Evolutionary conservation across 2,113 vertebrate species (phyloP).

Genomic region (Garra rufa): DNA sequence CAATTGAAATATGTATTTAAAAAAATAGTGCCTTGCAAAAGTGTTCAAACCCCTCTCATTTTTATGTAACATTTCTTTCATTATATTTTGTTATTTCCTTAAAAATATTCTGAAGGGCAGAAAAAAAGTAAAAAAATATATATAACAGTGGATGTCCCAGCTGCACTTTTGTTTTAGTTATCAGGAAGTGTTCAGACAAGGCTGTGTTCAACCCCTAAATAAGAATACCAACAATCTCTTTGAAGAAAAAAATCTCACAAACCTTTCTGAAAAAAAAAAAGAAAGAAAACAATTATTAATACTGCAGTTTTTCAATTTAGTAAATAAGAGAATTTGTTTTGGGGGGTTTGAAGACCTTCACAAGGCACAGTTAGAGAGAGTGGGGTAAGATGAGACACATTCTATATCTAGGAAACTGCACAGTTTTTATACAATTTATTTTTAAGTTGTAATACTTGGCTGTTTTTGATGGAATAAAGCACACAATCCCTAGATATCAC

Average conservation of each 20-base stretch:
- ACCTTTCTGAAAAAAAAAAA: neutral
- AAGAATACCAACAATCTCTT: neutral
- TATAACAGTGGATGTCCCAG: neutral
- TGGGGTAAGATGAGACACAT: neutral
- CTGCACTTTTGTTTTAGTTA: neutral
- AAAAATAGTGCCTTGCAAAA: slow-evolving; percentile 1
- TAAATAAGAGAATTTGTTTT: neutral
- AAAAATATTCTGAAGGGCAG: no score
- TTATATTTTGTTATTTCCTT: neutral
- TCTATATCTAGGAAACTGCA: neutral
- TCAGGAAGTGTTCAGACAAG: neutral
- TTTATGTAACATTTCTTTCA: neutral
- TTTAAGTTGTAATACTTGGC: neutral
- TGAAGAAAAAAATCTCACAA: neutral
- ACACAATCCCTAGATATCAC: neutral
- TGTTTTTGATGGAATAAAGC: neutral
- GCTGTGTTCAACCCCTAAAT: neutral
- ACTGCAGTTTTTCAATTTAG: neutral
- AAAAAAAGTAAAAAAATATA: no score
- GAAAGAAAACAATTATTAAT: neutral
- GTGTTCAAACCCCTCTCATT: neutral
- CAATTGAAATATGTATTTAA: neutral
- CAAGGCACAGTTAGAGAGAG: neutral
- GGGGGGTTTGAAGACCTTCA: neutral
- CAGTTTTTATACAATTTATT: neutral